Percentiles rank a stretch among this genome's conserved stretches.
phyloP scores from a whole-genome alignment of 1,140 invertebrate species.

The Pantala flavescens region DNA sequence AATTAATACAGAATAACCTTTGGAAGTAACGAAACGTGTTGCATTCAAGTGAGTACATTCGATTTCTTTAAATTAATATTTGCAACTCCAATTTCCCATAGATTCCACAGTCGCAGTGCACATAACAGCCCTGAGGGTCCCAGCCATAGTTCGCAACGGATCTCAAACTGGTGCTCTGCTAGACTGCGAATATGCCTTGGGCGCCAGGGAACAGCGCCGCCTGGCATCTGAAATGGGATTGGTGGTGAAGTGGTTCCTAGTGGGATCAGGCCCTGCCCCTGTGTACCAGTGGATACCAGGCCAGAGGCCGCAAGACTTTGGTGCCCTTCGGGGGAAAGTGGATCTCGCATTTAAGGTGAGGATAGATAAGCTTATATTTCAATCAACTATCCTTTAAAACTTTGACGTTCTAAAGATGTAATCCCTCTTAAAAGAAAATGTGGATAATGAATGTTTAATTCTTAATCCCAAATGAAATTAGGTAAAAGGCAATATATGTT shows the following conservation, averaged over 20 bases:
- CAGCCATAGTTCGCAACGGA: constrained; percentile 53
- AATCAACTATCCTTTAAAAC: too few species aligned
- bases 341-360: constrained; percentile 47
- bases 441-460: too few species aligned
- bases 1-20: too few species aligned
- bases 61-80: too few species aligned
- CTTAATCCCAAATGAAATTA: too few species aligned
- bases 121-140: constrained; percentile 57
- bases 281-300: constrained; percentile 33
- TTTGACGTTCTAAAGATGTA: too few species aligned
- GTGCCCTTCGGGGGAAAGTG: constrained; percentile 49
- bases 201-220: constrained; percentile 31
- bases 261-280: constrained; percentile 31
- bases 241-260: constrained; percentile 30
- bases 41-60: too few species aligned
- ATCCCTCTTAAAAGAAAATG: too few species aligned
- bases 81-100: background rate
- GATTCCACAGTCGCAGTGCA: constrained; percentile 30
- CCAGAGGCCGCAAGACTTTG: constrained; percentile 44
- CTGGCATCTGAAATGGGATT: constrained; percentile 27
- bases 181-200: constrained; percentile 64
- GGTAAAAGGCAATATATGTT: too few species aligned
- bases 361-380: constrained; percentile 46
- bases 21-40: too few species aligned
- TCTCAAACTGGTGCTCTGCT: constrained; percentile 52